Evolutionary conservation across 2,113 vertebrate genomes (phyloP), one percentile per base, ranked within the genome.

Genomic region (Menidia beryllina): DNA sequence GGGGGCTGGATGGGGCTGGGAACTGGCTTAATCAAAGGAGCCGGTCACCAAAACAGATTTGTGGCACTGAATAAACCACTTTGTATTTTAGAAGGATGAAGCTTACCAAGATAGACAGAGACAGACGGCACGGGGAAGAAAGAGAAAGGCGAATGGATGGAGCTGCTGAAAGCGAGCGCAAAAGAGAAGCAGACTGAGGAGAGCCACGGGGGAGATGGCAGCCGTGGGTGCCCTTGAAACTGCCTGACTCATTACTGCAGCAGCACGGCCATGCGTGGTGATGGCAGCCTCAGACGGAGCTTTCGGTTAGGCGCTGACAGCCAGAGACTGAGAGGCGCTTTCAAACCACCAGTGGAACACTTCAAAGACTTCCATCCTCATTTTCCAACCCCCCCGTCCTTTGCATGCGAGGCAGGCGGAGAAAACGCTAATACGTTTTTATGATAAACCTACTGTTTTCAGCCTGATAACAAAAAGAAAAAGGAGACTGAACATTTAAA

Each of bases 211-310:
- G 83, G 91, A 86, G 66, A 81, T 63, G 81, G 74, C 84, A 83
- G 77, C 75, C 69, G 82, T 83, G 87, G 91, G 87, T 91, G 90
- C 85, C 90, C 89, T 92, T 93, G 88, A 92, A 91, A 90, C 81
- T 72, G 86, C 86, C 88, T 92, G 91, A 89, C 86, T 93, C 90
- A 91, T 89, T 88, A 89, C 88, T 88, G 89, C 89, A 86, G 90
- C 79, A 82, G 85, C 77, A 87, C 72, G 61, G 84, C 83, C 75
- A 57, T 83, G 85, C 52, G 43, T 85, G 79, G 86, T 78, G 83
- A 86, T 77, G 86, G 83, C 74, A 79, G 75, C 56, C 77, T 69
- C 39, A 34, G 50, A 41, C 56, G 66, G 56, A 47, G 68, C 72
- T 81, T 74, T 78, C 13, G 26, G 67, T 78, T 45, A 56, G 60